phyloP scores from a whole-genome alignment of 2,888 invertebrate genomes.

The Eristalinus sepulchralis region DNA sequence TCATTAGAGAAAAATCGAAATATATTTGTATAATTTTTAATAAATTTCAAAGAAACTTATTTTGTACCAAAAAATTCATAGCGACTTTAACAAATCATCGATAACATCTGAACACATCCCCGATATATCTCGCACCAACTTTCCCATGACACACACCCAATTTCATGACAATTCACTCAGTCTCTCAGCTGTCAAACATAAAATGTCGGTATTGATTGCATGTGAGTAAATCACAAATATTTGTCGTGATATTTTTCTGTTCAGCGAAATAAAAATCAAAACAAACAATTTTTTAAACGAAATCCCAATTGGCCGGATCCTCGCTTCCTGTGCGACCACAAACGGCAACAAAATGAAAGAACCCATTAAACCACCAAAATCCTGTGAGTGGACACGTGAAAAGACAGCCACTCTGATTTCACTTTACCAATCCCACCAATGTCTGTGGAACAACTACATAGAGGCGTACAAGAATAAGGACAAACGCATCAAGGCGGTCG shows the following conservation, averaged over 20 bases:
- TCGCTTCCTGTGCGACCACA: neutral
- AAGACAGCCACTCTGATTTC: conserved; percentile 77
- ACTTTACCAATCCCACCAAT: conserved; percentile 77
- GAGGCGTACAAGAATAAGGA: conserved; percentile 78
- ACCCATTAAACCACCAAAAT: conserved; percentile 12
- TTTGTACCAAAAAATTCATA: neutral
- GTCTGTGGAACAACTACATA: conserved; percentile 79
- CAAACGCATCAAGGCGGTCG: conserved; percentile 76
- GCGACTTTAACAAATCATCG: neutral
- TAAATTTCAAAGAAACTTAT: neutral
- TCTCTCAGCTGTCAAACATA: conserved; percentile 45
- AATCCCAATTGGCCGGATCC: neutral
- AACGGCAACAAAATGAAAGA: conserved; percentile 40
- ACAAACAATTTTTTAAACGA: conserved; percentile 37
- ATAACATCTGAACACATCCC: conserved; percentile 31
- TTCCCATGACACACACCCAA: neutral
- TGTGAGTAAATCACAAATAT: conserved; percentile 44
- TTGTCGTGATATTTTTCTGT: conserved; percentile 67
- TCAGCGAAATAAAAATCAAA: conserved; percentile 48
- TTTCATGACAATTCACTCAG: conserved; percentile 33
- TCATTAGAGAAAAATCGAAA: no score
- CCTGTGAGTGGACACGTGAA: conserved; percentile 77
- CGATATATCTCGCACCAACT: conserved; percentile 1
- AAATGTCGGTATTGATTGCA: conserved; percentile 48
- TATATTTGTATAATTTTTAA: no score